Conservation (phyloP, 2,113 vertebrate species). For the Turdus rufiventris region DNA sequence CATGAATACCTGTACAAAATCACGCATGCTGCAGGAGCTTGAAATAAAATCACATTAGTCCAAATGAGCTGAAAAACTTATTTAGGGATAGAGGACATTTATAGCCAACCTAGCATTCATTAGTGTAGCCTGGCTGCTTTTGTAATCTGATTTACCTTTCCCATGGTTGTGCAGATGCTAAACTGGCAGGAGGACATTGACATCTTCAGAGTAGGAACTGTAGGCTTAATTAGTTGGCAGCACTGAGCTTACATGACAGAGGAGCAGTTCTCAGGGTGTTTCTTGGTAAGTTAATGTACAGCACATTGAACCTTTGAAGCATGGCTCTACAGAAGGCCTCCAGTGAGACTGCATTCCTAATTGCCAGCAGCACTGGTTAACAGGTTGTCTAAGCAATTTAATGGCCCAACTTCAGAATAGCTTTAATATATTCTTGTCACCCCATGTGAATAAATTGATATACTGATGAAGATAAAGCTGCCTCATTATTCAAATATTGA, state of each 20-base stretch:
- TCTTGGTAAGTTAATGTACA: neutral
- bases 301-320: constrained; percentile 20
- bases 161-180: neutral
- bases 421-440: constrained; percentile 42
- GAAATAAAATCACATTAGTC: neutral
- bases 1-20: neutral
- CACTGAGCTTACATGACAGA: neutral
- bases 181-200: neutral
- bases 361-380: constrained; percentile 5
- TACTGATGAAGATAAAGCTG: constrained; percentile 32
- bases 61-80: neutral
- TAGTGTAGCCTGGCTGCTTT: neutral
- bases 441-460: constrained; percentile 42
- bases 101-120: neutral
- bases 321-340: neutral
- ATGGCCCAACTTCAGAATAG: neutral
- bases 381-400: constrained; percentile 33
- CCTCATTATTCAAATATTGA: constrained; percentile 42
- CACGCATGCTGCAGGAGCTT: neutral
- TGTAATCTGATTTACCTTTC: neutral
- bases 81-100: neutral
- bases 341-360: neutral
- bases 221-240: neutral
- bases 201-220: neutral
- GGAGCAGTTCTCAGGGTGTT: neutral